Percentiles rank a stretch among this genome's conserved stretches.
phyloP scores from a whole-genome alignment of 2,888 invertebrate genomes.

The Malthinus seriepunctatus region DNA sequence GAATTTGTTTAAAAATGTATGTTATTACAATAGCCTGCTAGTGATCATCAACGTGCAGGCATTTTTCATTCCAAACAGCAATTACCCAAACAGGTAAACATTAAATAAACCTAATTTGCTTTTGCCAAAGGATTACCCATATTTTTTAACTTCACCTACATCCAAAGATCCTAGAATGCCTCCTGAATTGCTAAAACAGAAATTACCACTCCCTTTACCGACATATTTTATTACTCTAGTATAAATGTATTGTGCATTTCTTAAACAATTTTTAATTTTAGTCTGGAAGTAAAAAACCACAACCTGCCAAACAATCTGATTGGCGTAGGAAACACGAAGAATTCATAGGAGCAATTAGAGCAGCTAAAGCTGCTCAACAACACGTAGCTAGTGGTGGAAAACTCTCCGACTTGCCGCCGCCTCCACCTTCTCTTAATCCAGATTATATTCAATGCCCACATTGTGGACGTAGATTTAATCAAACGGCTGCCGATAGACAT shows the following conservation, averaged over 20 bases:
- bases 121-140: too few relatives aligned
- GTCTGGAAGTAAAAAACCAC: neutral
- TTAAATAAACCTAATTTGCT: too few relatives aligned
- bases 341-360: constrained; percentile 87
- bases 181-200: too few relatives aligned
- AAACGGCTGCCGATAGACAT: constrained; percentile 83
- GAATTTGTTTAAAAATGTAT: neutral
- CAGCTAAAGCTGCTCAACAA: constrained; percentile 83
- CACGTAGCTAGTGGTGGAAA: constrained; percentile 85
- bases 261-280: neutral
- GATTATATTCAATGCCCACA: constrained; percentile 91
- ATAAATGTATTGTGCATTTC: neutral
- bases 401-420: constrained; percentile 84
- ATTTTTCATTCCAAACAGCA: constrained; percentile 11
- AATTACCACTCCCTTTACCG: too few relatives aligned
- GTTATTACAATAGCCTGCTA: constrained; percentile 10
- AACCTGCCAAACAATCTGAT: constrained; percentile 51
- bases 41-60: constrained; percentile 10
- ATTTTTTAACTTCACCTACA: too few relatives aligned
- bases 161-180: too few relatives aligned
- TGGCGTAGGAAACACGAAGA: constrained; percentile 95
- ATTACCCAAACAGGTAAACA: constrained; percentile 9
- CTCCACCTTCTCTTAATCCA: constrained; percentile 85
- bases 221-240: too few relatives aligned
- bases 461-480: constrained; percentile 84